phyloP scores from a whole-genome alignment of 2,113 vertebrate genomes.

The Pedionomus torquatus region DNA sequence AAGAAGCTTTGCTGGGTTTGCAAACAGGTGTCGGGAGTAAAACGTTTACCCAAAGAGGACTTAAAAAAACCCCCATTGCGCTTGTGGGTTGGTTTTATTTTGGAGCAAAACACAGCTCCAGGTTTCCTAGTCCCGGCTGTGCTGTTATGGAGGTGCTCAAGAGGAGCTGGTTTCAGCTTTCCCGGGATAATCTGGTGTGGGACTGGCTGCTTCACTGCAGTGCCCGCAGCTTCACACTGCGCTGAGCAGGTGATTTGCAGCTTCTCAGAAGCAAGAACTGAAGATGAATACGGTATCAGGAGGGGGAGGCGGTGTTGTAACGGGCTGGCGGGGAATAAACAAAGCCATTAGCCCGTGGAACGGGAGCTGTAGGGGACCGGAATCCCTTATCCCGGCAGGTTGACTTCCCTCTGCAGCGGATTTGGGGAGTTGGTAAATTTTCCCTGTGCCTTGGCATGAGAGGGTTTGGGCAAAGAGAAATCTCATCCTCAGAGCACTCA shows the following conservation, averaged over 20 bases:
- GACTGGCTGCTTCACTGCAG: not conserved
- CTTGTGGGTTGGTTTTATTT: not conserved
- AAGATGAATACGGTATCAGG: not conserved
- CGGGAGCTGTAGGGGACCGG: not conserved
- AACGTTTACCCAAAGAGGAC: not conserved
- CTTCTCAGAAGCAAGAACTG: not conserved
- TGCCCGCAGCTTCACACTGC: not conserved
- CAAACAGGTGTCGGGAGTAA: not conserved
- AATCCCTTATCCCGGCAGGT: not conserved
- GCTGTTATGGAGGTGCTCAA: not conserved
- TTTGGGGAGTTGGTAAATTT: not conserved
- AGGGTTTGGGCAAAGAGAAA: not conserved
- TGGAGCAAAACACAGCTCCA: not conserved
- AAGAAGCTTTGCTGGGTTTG: not conserved
- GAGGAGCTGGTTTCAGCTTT: not conserved
- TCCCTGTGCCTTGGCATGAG: not conserved
- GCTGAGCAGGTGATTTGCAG: not conserved
- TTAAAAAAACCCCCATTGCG: not conserved
- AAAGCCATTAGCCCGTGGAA: not conserved
- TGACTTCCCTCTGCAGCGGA: not conserved
- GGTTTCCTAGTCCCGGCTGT: not conserved
- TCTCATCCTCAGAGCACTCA: rapidly evolving
- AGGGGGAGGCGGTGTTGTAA: not conserved
- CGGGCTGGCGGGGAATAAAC: not conserved
- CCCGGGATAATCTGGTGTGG: rapidly evolving